phyloP scores from a whole-genome alignment of 2,113 vertebrate genomes.

The Chionis minor region DNA sequence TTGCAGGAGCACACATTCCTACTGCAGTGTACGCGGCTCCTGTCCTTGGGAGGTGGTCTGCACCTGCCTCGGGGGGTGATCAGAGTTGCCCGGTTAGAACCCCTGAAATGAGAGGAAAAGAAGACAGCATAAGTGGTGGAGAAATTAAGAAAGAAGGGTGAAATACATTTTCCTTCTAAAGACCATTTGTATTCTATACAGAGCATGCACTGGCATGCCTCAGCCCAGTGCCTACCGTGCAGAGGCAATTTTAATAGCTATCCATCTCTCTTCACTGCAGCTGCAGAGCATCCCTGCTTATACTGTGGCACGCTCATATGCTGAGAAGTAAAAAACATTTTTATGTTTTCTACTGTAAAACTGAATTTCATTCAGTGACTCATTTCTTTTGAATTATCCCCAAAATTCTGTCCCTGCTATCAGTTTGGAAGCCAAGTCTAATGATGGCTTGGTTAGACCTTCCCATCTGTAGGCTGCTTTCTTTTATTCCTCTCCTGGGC shows the following conservation, averaged over 20 bases:
- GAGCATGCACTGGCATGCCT: not conserved
- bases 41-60: not conserved
- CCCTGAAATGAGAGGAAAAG: not conserved
- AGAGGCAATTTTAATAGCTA: not conserved
- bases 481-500: not conserved
- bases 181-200: not conserved
- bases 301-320: not conserved
- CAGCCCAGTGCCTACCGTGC: not conserved
- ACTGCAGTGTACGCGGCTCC: not conserved
- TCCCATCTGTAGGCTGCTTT: not conserved
- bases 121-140: not conserved
- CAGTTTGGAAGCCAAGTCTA: not conserved
- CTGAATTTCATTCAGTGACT: not conserved
- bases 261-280: not conserved
- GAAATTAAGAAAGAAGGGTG: not conserved
- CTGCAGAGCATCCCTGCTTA: not conserved
- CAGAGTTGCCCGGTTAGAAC: not conserved
- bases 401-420: not conserved
- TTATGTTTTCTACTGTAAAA: not conserved
- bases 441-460: not conserved
- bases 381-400: not conserved
- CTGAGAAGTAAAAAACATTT: not conserved
- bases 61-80: fast-evolving
- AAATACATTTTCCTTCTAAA: not conserved
- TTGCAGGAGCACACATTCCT: not conserved